phyloP scores from a whole-genome alignment of 2,797 vertebrate genomes.

The Schizopygopsis pylzovi region DNA sequence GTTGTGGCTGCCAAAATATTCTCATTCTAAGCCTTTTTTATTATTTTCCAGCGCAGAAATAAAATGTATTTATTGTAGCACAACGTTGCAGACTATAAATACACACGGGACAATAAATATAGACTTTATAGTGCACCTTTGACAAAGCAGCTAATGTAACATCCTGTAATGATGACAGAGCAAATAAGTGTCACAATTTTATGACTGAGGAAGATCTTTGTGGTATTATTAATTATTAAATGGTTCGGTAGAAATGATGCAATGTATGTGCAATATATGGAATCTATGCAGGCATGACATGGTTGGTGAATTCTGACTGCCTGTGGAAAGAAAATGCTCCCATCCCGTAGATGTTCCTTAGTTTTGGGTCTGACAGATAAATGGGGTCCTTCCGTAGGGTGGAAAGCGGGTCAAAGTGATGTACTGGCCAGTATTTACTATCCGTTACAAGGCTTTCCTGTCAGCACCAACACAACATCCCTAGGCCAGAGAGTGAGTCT shows the following conservation, averaged over 20 bases:
- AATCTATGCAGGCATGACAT: constrained; percentile 1
- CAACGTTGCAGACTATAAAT: neutral
- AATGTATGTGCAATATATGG: neutral
- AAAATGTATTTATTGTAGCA: neutral
- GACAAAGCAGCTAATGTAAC: neutral
- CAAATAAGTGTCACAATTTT: neutral
- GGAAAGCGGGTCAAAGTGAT: neutral
- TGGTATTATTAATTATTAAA: constrained; percentile 4
- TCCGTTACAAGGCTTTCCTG: neutral
- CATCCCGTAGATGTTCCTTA: neutral
- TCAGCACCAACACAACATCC: neutral
- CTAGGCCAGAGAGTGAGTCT: neutral
- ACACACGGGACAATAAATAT: neutral
- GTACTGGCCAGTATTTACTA: neutral
- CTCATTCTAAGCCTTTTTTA: neutral
- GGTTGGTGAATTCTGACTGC: neutral
- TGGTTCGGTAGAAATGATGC: neutral
- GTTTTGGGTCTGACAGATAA: neutral
- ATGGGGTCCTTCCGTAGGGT: neutral
- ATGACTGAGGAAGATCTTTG: neutral
- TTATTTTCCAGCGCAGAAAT: neutral
- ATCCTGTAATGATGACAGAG: neutral
- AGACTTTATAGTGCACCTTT: too few species aligned
- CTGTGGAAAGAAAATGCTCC: neutral
- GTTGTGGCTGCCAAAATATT: neutral